Evolutionary conservation across 2,888 invertebrate genomes (phyloP).

Genomic region (Drosophila nr. fundita): DNA sequence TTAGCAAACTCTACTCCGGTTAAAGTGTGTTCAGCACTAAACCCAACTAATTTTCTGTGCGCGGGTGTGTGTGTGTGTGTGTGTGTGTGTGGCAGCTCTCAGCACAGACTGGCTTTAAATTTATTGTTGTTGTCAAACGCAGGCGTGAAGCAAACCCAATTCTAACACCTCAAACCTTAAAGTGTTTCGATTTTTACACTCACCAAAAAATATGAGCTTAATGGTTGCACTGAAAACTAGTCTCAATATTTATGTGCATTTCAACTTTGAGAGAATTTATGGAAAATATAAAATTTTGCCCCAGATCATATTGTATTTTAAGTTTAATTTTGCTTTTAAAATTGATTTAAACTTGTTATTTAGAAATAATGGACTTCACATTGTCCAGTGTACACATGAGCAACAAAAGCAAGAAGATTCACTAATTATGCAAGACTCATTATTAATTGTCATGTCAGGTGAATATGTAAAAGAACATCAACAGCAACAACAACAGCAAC

Average conservation of each 20-base stretch:
- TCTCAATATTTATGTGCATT: background rate
- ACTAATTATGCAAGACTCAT: constrained; percentile 67
- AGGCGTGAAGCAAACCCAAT: constrained; percentile 41
- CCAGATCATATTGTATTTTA: background rate
- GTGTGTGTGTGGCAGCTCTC: constrained; percentile 42
- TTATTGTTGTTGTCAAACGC: constrained; percentile 72
- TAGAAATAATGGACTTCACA: background rate
- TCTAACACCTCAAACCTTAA: constrained; percentile 17
- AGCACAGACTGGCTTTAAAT: constrained; percentile 59
- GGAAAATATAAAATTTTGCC: background rate
- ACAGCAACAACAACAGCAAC: constrained; percentile 12
- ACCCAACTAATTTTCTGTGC: constrained; percentile 51
- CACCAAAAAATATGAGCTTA: background rate
- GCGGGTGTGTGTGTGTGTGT: background rate
- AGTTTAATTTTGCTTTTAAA: background rate
- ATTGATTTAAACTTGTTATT: background rate
- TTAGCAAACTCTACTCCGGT: constrained; percentile 18
- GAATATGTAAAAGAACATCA: constrained; percentile 25
- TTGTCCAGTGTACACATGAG: background rate
- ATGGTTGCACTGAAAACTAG: background rate
- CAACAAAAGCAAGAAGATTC: constrained; percentile 29
- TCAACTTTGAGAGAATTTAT: background rate
- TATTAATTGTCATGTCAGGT: constrained; percentile 70
- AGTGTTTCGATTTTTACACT: background rate
- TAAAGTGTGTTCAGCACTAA: constrained; percentile 29